Base-by-base conservation (phyloP, 2,888 invertebrate genomes). In the Phyto melanocephala region DNA sequence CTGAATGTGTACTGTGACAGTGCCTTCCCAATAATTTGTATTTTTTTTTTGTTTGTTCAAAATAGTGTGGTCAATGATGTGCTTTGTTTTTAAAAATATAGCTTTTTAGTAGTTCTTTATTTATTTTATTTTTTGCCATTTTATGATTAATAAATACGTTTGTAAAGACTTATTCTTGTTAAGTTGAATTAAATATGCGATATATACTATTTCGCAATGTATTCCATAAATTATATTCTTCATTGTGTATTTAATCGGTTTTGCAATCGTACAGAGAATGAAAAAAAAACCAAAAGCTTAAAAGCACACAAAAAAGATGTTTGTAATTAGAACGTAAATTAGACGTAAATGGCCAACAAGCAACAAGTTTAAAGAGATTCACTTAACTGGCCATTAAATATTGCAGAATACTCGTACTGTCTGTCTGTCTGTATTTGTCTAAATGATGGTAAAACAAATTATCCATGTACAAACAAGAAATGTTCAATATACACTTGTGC, bases 311-410 rank as follows among this genome's bases (percentile, higher is more conserved):
- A 47, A 35, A 47, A 13, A 65, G 24, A 58, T 40, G 20, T 67
- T 40, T 47, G 40, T 20, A 67, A 50, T 67, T 37, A 76, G 67
- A 67, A 67, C 37, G 37, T 76, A 50, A 67, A 58, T 58, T 47
- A 28, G n/a, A 2, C 47, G 56, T 20, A 60, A 76, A 58, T 24
- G 63, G 28, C 54, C 45, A 65, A 45, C 11, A 7, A 58, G 15
- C 37, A 75, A 67, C 56, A 65, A 40, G 37, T 56, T 45, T 37
- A 22, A 15, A 71, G 15, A 78, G 71, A 50, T 78, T 42, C 47
- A 70, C 17, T 50, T 17, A 37, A 37, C 10, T 54, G 65, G 22
- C 40, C 56, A 71, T 63, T 63, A 56, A 78, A 63, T n/a, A n/a
- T 63, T 63, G 37, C 37, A 63, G 20, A 63, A 42, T 70, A 20